phyloP scores from a whole-genome alignment of 2,113 vertebrate species.

The Galeopterus variegatus region DNA sequence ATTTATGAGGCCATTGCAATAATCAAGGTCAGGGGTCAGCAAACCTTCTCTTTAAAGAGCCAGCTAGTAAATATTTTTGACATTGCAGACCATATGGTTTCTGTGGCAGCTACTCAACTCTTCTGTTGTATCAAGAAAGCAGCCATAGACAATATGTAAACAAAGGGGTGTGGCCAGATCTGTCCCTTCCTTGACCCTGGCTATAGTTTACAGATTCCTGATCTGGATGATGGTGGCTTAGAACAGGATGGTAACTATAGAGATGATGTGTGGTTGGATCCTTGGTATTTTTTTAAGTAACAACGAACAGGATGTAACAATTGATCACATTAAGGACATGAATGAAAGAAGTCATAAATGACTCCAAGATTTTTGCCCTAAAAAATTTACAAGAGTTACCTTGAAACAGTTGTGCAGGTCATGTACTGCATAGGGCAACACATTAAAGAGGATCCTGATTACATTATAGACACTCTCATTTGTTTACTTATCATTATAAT shows the following conservation, averaged over 20 bases:
- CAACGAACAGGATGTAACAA: background rate
- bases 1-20: background rate
- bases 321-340: background rate
- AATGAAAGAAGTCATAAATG: background rate
- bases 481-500: background rate
- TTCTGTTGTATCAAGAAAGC: background rate
- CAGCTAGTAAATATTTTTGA: background rate
- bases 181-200: background rate
- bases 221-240: background rate
- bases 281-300: background rate
- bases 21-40: background rate
- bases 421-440: background rate
- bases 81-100: background rate
- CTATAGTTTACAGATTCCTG: too few relatives aligned
- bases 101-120: background rate
- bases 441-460: background rate
- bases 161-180: background rate
- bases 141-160: background rate
- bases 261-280: background rate
- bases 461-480: background rate
- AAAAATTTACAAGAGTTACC: background rate
- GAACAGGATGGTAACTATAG: background rate
- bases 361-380: background rate
- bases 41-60: background rate
- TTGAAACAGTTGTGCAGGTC: background rate